Percentiles rank a stretch among this genome's conserved stretches.
phyloP scores from a whole-genome alignment of 1,140 invertebrate genomes.

The Cherax destructor region DNA sequence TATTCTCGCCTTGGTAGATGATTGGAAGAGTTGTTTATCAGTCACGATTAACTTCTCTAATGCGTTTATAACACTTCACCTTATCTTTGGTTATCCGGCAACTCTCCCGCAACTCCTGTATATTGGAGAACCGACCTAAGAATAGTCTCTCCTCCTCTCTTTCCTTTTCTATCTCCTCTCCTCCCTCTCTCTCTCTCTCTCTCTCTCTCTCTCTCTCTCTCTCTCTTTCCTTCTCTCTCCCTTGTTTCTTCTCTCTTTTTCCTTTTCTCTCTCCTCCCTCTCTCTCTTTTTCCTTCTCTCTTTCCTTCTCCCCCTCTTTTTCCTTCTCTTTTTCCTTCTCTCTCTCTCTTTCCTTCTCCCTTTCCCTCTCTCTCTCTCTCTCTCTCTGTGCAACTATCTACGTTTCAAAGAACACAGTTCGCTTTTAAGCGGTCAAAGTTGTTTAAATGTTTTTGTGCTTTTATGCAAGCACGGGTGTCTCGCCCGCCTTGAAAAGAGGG shows the following conservation, averaged over 20 bases:
- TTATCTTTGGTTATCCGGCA: no score
- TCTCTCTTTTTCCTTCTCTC: slow-evolving; percentile 4
- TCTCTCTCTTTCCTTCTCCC: not conserved
- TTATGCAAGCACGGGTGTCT: no score
- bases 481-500: no score
- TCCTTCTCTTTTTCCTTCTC: not conserved
- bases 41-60: no score
- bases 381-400: not conserved
- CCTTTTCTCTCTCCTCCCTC: slow-evolving; percentile 6
- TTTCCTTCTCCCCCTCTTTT: not conserved
- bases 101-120: no score
- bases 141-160: not conserved
- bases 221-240: not conserved
- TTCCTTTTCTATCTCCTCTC: not conserved
- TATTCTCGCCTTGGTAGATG: no score
- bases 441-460: no score
- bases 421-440: no score
- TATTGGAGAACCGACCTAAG: no score
- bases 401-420: no score
- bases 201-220: not conserved
- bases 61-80: no score
- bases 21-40: no score
- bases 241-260: not conserved
- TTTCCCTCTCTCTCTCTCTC: not conserved
- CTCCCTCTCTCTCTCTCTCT: not conserved